Evolutionary conservation across 1,140 invertebrate genomes (phyloP).

Genomic region (Neodiprion virginianus): DNA sequence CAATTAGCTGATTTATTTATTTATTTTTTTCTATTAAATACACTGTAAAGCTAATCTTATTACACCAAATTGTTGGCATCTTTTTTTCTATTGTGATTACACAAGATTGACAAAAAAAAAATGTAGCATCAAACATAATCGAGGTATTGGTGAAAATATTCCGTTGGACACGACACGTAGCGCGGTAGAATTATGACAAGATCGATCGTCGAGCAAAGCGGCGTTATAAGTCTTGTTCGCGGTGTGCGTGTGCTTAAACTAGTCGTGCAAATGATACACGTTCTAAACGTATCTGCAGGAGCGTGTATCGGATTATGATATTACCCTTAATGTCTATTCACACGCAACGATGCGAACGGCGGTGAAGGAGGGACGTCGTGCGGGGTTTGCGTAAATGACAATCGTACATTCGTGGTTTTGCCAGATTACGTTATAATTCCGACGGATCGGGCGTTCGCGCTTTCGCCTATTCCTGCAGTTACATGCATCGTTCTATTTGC

Average conservation of each 20-base stretch:
- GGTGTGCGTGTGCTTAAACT: not conserved
- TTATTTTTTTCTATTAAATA: too few relatives aligned
- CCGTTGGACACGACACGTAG: not conserved
- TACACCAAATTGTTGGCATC: too few relatives aligned
- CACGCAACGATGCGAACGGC: not conserved
- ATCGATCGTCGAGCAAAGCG: too few relatives aligned
- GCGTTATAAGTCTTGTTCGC: too few relatives aligned
- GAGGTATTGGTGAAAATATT: too few relatives aligned
- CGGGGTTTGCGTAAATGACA: not conserved
- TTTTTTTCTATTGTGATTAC: too few relatives aligned
- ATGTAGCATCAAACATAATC: too few relatives aligned
- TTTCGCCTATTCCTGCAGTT: not conserved
- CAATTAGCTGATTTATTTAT: too few relatives aligned
- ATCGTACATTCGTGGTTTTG: not conserved
- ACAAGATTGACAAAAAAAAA: too few relatives aligned
- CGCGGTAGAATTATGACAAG: too few relatives aligned
- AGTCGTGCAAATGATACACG: not conserved
- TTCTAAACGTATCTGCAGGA: not conserved
- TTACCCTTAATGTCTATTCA: not conserved
- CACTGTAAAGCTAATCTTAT: too few relatives aligned
- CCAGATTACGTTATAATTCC: not conserved
- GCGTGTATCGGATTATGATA: not conserved
- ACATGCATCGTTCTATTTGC: not conserved
- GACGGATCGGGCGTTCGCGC: not conserved
- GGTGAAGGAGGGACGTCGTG: not conserved